A percentile compares a stretch with the other conserved stretches of the same genome.
Evolutionary conservation across 2,797 vertebrate genomes (phyloP).

Genomic region (Antrozous pallidus): DNA sequence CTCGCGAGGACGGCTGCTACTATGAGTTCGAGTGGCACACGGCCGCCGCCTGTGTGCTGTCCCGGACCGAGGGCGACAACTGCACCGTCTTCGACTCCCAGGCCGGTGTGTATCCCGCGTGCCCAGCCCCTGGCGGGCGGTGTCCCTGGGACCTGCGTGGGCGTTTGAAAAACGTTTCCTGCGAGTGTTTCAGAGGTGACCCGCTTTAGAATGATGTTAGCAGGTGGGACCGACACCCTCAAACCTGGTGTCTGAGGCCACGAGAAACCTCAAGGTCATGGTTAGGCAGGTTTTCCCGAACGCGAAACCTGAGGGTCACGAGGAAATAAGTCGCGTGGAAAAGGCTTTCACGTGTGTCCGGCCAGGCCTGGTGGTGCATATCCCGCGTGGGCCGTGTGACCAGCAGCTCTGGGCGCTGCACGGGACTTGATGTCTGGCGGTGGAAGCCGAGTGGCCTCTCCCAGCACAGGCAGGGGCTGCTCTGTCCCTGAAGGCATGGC

Average conservation of each 20-base stretch:
- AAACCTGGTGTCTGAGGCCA: background rate
- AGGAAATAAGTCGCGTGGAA: background rate
- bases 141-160: rapidly evolving
- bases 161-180: background rate
- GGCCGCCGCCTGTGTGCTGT: constrained; percentile 91
- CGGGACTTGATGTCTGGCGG: rapidly evolving
- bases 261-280: background rate
- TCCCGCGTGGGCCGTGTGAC: too few relatives aligned
- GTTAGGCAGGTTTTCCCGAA: background rate
- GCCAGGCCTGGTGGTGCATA: too few relatives aligned
- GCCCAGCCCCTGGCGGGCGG: too few relatives aligned
- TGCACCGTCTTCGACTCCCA: constrained; percentile 92
- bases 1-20: constrained; percentile 81
- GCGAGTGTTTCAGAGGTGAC: background rate
- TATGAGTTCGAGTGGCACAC: constrained; percentile 95
- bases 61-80: constrained; percentile 88
- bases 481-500: background rate
- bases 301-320: too few relatives aligned
- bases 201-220: rapidly evolving
- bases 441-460: rapidly evolving
- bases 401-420: rapidly evolving
- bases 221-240: too few relatives aligned
- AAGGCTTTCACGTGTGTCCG: too few relatives aligned
- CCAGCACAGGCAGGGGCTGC: rapidly evolving
- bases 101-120: constrained; percentile 85